phyloP scores from a whole-genome alignment of 1,140 invertebrate species.

The Drosophila nannoptera region DNA sequence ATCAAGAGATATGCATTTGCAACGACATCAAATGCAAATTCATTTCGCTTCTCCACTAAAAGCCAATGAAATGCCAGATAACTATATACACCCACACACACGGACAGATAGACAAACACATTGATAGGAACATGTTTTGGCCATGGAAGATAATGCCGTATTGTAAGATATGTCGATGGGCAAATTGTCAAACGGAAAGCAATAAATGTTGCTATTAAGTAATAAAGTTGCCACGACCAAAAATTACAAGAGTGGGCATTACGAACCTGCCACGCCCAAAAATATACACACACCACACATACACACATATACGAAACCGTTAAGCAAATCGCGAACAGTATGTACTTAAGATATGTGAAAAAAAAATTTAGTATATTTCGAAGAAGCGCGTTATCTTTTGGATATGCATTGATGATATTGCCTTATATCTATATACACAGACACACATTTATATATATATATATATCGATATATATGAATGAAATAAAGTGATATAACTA shows the following conservation, averaged over 20 bases:
- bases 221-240: conserved; percentile 33
- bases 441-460: background rate
- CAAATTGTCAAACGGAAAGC: conserved; percentile 23
- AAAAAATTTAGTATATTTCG: conserved; percentile 23
- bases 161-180: conserved; percentile 22
- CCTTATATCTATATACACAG: conserved; percentile 17
- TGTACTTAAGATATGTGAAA: conserved; percentile 33
- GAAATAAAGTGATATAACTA: conserved; percentile 44
- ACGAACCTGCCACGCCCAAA: background rate
- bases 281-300: background rate
- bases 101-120: background rate
- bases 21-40: no score
- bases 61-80: conserved; percentile 28
- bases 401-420: conserved; percentile 41
- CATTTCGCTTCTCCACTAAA: background rate
- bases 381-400: conserved; percentile 35
- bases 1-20: background rate
- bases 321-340: conserved; percentile 15
- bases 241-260: background rate
- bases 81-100: background rate
- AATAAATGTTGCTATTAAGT: conserved; percentile 25
- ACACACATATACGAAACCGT: background rate
- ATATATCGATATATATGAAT: conserved; percentile 7
- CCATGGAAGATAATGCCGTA: conserved; percentile 20
- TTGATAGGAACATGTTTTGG: background rate